A percentile compares a stretch with the other conserved stretches of the same genome.
phyloP scores from a whole-genome alignment of 2,113 vertebrate species.

The Muntiacus muntjak region DNA sequence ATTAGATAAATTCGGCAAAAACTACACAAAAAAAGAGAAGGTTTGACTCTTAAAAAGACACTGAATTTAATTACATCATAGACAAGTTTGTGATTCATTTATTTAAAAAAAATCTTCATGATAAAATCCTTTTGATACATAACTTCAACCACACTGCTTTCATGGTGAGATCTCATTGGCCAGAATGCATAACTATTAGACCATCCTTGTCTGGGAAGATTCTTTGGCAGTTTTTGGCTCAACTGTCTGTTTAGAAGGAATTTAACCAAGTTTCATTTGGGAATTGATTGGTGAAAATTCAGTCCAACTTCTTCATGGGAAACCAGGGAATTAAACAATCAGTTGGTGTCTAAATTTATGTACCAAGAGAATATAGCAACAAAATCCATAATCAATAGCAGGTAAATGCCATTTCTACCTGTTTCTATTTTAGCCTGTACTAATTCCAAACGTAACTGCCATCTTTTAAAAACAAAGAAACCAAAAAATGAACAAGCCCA shows the following conservation, averaged over 20 bases:
- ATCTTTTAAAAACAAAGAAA: background rate
- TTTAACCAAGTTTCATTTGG: background rate
- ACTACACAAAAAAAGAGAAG: background rate
- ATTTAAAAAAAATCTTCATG: background rate
- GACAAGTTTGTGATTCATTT: background rate
- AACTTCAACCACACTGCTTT: background rate
- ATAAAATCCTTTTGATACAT: background rate
- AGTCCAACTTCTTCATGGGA: background rate
- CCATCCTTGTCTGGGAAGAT: background rate
- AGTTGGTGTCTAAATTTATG: background rate
- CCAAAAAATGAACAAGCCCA: background rate
- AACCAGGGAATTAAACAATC: background rate
- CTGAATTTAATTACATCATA: background rate
- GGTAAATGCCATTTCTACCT: background rate
- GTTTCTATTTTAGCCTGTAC: background rate
- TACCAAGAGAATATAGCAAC: background rate
- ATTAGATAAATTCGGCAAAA: background rate
- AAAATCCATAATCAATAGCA: background rate
- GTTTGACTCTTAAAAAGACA: background rate
- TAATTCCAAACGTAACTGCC: background rate
- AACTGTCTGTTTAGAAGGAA: slow-evolving; percentile 24
- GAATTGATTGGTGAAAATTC: background rate
- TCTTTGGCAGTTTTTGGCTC: slow-evolving; percentile 59
- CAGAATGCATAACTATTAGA: background rate
- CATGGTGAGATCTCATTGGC: background rate